Percentiles rank a stretch among this genome's conserved stretches.
These are phyloP conservation scores for Zosterops lateralis DNA, from an alignment of 2,113 vertebrate genomes.

Conservation along the genomic window DNA sequence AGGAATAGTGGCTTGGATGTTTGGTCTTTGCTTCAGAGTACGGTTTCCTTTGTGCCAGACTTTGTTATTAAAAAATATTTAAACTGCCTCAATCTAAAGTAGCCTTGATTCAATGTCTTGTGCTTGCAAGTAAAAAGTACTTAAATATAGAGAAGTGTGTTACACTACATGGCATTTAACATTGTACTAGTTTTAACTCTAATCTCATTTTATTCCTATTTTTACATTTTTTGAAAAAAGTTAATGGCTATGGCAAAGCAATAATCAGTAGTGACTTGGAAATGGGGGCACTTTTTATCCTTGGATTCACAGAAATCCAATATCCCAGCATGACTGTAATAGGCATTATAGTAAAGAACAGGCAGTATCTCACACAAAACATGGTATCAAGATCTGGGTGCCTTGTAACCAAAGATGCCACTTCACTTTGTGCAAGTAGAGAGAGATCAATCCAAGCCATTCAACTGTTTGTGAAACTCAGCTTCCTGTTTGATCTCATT, in stretches of 20 bases:
- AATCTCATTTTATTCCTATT: background rate
- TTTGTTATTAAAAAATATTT: background rate
- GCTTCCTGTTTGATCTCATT: background rate
- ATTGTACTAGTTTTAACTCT: background rate
- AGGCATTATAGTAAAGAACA: background rate
- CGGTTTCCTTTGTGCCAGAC: background rate
- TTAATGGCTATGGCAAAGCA: background rate
- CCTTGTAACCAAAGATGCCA: background rate
- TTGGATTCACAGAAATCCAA: background rate
- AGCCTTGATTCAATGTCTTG: background rate
- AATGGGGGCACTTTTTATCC: background rate
- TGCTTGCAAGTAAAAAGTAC: background rate
- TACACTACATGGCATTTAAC: background rate
- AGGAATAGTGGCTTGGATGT: background rate
- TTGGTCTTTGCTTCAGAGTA: background rate
- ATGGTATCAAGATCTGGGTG: background rate
- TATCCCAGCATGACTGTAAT: background rate
- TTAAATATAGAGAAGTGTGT: background rate
- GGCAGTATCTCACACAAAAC: background rate
- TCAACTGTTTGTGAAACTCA: background rate
- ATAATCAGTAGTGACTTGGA: background rate
- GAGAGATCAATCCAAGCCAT: background rate
- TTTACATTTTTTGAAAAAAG: background rate
- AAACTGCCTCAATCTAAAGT: background rate
- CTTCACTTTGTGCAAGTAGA: background rate